These are phyloP conservation scores for Brachirus orientalis DNA, from an alignment of 2,113 vertebrate genomes.

Conservation along the genomic window DNA sequence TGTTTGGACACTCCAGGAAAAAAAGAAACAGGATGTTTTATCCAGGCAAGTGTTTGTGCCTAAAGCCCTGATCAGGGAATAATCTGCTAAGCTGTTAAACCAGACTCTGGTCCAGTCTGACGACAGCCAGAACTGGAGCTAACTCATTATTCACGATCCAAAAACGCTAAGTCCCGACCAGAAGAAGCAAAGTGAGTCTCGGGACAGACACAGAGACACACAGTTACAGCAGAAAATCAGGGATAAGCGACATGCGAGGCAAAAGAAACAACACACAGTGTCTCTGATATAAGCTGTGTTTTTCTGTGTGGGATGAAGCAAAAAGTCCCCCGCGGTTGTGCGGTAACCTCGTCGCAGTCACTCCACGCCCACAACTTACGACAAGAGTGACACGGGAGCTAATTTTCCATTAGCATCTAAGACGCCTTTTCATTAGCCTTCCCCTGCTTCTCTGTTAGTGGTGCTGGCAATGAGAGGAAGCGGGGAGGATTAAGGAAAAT, in stretches of 20 bases:
- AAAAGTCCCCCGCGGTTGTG: conserved; percentile 19
- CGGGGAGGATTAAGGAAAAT: conserved; percentile 87
- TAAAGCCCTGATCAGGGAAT: conserved; percentile 51
- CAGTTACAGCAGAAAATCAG: conserved; percentile 33
- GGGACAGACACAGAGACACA: conserved; percentile 31
- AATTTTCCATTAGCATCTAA: conserved; percentile 84
- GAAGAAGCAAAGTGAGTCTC: conserved; percentile 51
- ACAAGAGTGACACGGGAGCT: conserved; percentile 74
- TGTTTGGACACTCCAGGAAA: conserved; percentile 45
- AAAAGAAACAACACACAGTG: conserved; percentile 1
- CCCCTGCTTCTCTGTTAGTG: conserved; percentile 71
- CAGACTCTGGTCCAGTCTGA: conserved; percentile 63
- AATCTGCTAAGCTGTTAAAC: conserved; percentile 55
- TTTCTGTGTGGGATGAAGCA: background rate
- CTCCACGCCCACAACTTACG: conserved; percentile 54
- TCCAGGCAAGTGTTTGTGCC: conserved; percentile 56
- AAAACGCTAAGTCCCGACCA: conserved; percentile 64
- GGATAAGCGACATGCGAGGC: conserved; percentile 8
- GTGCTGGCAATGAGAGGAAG: conserved; percentile 61
- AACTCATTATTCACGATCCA: conserved; percentile 50
- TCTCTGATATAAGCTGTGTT: background rate
- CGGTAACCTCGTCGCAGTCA: conserved; percentile 41
- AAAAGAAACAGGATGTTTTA: conserved; percentile 14
- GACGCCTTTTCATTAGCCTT: conserved; percentile 80
- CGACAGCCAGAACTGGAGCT: conserved; percentile 40